Base-by-base conservation (phyloP, 2,797 vertebrate species). In the Caiman crocodilus region DNA sequence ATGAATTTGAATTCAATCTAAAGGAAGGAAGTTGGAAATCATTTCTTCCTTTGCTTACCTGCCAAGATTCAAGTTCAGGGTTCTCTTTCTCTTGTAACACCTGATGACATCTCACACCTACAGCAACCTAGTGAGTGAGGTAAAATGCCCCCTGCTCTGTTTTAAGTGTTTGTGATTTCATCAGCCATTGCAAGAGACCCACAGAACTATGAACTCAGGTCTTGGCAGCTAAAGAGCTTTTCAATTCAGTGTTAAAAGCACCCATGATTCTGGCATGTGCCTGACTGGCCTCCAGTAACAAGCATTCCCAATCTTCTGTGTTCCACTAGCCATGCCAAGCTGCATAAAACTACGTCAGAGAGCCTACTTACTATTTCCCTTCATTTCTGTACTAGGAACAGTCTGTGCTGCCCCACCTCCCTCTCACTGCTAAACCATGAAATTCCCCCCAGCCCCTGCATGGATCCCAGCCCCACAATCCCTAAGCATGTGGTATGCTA, bases 91-190 rank as follows among this genome's bases (percentile, higher is more conserved):
- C 81, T 77, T 90, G 79, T 75, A 90, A 35, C 88, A 60, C n/a
- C 74, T 93, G 77, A 94, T 93, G 89, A 82, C 67, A 94, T 95
- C 94, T 95, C 79, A 90, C 88, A 89, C 82, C 84, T 96, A 78
- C 75, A 95, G 78, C 21, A 85, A 77, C 63, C 60, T 55, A 90
- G 78, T 76, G 69, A 96, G 69, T 77, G 58, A 93, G 89, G 60
- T 84, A 84, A 76, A 93, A 50, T 57, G 87, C 87, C 69, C 77
- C 18, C 25, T 73, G 84, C 76, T 94, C 79, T 80, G 18, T 35
- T 92, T 86, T 79, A 94, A 84, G 90, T 94, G 81, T 96, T 94
- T 82, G 59, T 94, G 83, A 95, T 92, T 95, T 95, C 82, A 91
- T 88, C 89, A 92, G 5, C 71, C 90, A 86, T 92, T 85, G 82